Conservation (phyloP, 2,888 invertebrate genomes). For the Trachelus iudaicus region DNA sequence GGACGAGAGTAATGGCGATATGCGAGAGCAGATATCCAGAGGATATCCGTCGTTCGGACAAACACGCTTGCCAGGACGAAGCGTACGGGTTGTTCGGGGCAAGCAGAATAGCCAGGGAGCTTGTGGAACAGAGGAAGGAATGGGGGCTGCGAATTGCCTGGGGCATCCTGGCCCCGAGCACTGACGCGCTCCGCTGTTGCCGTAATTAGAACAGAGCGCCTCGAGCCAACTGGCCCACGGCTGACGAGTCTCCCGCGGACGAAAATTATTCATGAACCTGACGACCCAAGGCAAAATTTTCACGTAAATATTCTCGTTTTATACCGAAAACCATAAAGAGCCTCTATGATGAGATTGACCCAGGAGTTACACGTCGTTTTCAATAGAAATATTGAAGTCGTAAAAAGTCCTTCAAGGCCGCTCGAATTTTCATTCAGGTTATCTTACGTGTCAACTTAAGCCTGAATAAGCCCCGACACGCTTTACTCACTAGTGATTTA, state of each 20-base stretch:
- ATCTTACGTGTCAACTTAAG: background rate
- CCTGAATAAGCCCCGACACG: background rate
- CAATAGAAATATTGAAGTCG: background rate
- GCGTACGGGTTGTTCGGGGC: constrained; percentile 1
- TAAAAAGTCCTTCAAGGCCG: background rate
- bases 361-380: background rate
- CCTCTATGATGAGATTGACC: background rate
- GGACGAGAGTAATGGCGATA: background rate
- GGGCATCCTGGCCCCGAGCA: constrained; percentile 24
- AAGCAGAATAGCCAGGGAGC: constrained; percentile 1
- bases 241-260: constrained; percentile 63
- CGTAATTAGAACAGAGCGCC: constrained; percentile 65
- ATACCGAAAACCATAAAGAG: background rate
- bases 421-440: background rate
- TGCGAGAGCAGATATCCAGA: background rate
- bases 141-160: constrained; percentile 32
- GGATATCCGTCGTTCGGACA: background rate
- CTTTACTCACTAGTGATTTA: background rate
- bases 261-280: constrained; percentile 64
- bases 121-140: constrained; percentile 30
- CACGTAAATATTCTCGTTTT: constrained; percentile 63
- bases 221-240: constrained; percentile 50
- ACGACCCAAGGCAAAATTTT: constrained; percentile 55
- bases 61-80: background rate
- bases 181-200: constrained; percentile 56